Base-by-base conservation (phyloP, 2,113 vertebrate species). In the Hepsetus odoe region DNA sequence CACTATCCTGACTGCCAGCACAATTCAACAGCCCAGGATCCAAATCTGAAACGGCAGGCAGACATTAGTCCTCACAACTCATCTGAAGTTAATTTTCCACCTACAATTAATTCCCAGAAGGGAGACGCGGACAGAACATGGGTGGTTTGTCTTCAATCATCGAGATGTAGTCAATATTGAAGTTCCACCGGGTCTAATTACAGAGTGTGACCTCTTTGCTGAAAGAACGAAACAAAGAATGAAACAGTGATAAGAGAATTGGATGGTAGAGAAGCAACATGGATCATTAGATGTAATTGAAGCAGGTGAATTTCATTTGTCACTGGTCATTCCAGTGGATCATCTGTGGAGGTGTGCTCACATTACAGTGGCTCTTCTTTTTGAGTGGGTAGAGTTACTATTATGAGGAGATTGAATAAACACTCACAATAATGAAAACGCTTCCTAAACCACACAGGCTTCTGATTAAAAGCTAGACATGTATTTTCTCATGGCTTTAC, bases 41-140 rank as follows among this genome's bases (percentile, higher is more conserved):
- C 30, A 30, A 67, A 72, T 59, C 40, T 56, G 35, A 72, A 76
- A 61, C 1, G 69, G 61, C 53, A 73, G 40, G 74, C 22, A 5
- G 40, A 12, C 53, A 67, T 77, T 82, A 67, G 77, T 82, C 69
- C 33, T 38, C 65, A 65, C 61, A 14, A 30, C 26, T 73, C 26
- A 69, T 30, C 42, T 5, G 2, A 49, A 20, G 40, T 13, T 28
- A 26, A 49, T 69, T 38, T 65, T 49, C 61, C n/a, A 38, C 13
- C 4, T 5, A 10, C n/a, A 10, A 1, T 12, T 51, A 30, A 18
- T 12, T 53, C 73, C 30, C 42, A 26, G 13, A 49, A 13, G 44
- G 49, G 26, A 12, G 42, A 64, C 46, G 28, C 44, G 46, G 18
- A 65, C 33, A 10, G 67, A 71, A 53, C 18, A 30, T 32, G 40